A percentile compares a stretch with the other conserved stretches of the same genome.
These are phyloP conservation scores for Andrena camellia DNA, from an alignment of 2,888 invertebrate genomes.

Conservation along the genomic window DNA sequence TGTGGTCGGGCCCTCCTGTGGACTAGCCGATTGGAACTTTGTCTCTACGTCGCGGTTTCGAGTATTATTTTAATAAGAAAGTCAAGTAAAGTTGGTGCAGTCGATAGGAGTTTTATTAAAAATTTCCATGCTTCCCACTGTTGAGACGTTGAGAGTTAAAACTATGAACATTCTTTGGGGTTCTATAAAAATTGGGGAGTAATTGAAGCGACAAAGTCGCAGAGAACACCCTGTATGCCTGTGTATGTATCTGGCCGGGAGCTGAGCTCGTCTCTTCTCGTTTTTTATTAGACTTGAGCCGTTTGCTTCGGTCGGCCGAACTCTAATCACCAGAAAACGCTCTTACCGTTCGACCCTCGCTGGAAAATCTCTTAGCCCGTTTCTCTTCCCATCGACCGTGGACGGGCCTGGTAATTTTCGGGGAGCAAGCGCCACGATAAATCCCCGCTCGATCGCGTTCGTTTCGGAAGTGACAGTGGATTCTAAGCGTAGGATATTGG, in stretches of 20 bases:
- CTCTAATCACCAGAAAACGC: slow-evolving; percentile 76
- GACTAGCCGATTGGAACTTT: too few relatives aligned
- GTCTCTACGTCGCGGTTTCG: too few relatives aligned
- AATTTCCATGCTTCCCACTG: too few relatives aligned
- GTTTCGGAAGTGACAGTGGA: slow-evolving; percentile 17
- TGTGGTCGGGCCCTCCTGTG: too few relatives aligned
- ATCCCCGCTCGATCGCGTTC: slow-evolving; percentile 40
- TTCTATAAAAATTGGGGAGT: too few relatives aligned
- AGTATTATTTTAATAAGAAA: too few relatives aligned
- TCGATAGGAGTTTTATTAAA: too few relatives aligned
- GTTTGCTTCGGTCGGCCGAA: slow-evolving; percentile 62
- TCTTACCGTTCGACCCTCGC: slow-evolving; percentile 51
- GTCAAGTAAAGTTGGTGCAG: too few relatives aligned
- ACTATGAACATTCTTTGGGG: too few relatives aligned
- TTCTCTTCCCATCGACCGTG: slow-evolving; percentile 47
- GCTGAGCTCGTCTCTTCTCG: slow-evolving; percentile 29
- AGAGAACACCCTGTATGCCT: slow-evolving; percentile 5
- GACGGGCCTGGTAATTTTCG: slow-evolving; percentile 50
- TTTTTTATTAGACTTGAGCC: slow-evolving; percentile 63
- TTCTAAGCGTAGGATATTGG: neutral
- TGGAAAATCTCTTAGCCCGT: slow-evolving; percentile 53
- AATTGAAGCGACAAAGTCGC: neutral
- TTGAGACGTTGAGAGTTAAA: too few relatives aligned
- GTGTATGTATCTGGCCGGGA: slow-evolving; percentile 22
- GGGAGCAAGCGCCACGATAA: slow-evolving; percentile 42